Percentiles rank a stretch among this genome's conserved stretches.
Conservation (phyloP, 2,113 vertebrate species). For the Phalacrocorax pelagicus region DNA sequence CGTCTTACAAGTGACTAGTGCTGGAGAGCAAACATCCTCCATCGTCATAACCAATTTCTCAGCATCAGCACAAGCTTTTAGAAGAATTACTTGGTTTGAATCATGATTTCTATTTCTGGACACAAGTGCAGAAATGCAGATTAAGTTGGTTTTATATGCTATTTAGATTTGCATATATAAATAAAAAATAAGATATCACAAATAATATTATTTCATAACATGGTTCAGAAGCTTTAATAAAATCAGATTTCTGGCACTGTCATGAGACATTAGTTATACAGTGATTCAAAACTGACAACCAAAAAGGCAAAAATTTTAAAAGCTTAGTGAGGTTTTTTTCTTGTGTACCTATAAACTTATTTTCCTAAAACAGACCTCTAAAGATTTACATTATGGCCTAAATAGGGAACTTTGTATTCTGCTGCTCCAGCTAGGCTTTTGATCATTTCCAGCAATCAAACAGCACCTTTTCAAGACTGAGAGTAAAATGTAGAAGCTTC, state of each 20-base stretch:
- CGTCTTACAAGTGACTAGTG: slow-evolving; percentile 21
- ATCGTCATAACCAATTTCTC: slow-evolving; percentile 27
- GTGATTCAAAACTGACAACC: background rate
- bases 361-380: background rate
- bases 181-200: background rate
- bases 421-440: background rate
- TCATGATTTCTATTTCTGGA: background rate
- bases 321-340: background rate
- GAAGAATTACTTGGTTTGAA: background rate
- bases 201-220: background rate
- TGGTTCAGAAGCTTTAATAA: background rate
- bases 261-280: background rate
- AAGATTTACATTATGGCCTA: background rate
- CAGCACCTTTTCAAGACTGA: background rate
- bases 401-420: background rate
- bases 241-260: background rate
- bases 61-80: slow-evolving; percentile 13
- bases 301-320: background rate
- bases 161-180: background rate
- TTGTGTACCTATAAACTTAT: background rate
- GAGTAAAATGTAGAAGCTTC: background rate
- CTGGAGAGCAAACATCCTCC: slow-evolving; percentile 16
- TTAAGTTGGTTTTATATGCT: background rate
- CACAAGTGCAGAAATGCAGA: background rate
- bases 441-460: background rate